Evolutionary conservation across 2,113 vertebrate genomes (phyloP).

Genomic region (Sula dactylatra): DNA sequence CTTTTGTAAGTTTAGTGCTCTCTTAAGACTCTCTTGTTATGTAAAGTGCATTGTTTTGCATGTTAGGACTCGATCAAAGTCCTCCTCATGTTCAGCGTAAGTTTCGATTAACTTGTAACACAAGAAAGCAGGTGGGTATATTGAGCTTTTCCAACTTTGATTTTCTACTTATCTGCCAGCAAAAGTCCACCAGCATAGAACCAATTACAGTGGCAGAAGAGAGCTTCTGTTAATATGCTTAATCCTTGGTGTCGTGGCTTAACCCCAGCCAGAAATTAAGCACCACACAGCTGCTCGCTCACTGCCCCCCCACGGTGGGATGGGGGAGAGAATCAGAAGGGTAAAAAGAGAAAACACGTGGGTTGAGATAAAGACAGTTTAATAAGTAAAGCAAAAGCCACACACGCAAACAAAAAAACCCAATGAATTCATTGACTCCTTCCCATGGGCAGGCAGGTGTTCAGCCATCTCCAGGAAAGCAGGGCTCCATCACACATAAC

Average conservation of each 20-base stretch:
- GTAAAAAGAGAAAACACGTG: no score
- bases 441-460: no score
- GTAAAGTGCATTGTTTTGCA: neutral
- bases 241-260: neutral
- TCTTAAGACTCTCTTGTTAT: neutral
- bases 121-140: neutral
- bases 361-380: no score
- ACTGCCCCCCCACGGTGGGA: no score
- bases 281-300: no score
- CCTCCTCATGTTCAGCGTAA: neutral
- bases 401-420: no score
- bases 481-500: no score
- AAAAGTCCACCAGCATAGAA: neutral
- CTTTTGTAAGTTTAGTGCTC: neutral
- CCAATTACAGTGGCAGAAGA: neutral
- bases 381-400: no score
- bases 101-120: neutral
- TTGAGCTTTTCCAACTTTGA: neutral
- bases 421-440: no score
- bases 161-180: neutral
- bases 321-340: no score
- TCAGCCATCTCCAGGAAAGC: no score
- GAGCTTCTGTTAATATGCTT: neutral
- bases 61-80: neutral
- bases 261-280: no score